Evolutionary conservation across 2,888 invertebrate species (phyloP).

Genomic region (Carcina quercana): DNA sequence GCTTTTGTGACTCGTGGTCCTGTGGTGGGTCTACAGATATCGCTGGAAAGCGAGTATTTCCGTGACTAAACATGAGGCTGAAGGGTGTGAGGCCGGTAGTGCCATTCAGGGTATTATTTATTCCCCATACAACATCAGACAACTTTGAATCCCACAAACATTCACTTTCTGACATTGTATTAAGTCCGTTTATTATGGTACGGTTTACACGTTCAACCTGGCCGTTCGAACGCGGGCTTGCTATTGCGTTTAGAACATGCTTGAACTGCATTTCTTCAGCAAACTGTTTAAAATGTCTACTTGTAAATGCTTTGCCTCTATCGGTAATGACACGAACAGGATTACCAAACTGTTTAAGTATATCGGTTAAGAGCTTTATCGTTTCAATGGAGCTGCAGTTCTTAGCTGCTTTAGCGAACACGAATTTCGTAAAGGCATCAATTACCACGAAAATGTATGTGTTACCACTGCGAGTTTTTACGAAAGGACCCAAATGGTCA

Average conservation of each 20-base stretch:
- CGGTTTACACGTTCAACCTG: constrained; percentile 10
- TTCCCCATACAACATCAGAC: constrained; percentile 10
- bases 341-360: constrained; percentile 5
- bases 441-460: constrained; percentile 14
- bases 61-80: background rate
- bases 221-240: constrained; percentile 6
- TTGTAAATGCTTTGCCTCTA: constrained; percentile 13
- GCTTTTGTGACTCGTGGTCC: background rate
- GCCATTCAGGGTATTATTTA: constrained; percentile 15
- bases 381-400: constrained; percentile 14
- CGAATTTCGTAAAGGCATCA: constrained; percentile 13
- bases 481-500: constrained; percentile 20
- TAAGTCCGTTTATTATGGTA: constrained; percentile 9
- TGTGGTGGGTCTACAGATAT: background rate
- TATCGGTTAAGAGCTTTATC: constrained; percentile 7
- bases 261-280: constrained; percentile 6
- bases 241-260: constrained; percentile 6
- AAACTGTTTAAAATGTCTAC: constrained; percentile 9
- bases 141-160: constrained; percentile 12
- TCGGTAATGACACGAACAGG: constrained; percentile 9
- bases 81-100: constrained; percentile 4
- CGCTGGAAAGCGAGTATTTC: background rate
- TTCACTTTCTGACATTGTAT: constrained; percentile 4
- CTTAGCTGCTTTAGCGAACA: constrained; percentile 9
- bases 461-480: constrained; percentile 6